These are phyloP conservation scores for Isurus oxyrinchus DNA, from an alignment of 2,113 vertebrate species.

Conservation along the genomic window DNA sequence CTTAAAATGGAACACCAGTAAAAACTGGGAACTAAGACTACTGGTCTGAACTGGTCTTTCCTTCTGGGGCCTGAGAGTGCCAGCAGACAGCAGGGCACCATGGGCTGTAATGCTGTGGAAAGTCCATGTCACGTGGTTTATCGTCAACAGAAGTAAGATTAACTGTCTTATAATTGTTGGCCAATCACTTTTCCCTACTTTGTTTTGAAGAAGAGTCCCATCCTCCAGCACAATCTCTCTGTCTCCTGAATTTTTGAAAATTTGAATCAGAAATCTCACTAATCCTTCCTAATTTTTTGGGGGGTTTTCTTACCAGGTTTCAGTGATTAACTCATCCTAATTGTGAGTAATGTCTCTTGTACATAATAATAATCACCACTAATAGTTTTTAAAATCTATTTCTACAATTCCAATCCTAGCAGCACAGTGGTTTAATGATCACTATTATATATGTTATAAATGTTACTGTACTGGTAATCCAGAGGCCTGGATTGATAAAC, in stretches of 20 bases:
- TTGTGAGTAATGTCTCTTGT: background rate
- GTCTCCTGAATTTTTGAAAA: background rate
- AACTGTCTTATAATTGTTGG: too few relatives aligned
- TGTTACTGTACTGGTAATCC: too few relatives aligned
- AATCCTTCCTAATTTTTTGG: background rate
- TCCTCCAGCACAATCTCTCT: background rate
- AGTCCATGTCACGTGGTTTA: background rate
- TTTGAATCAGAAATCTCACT: background rate
- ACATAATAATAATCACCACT: background rate
- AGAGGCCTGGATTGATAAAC: too few relatives aligned
- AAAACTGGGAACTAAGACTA: too few relatives aligned
- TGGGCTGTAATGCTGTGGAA: background rate
- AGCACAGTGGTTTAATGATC: too few relatives aligned
- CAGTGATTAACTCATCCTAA: background rate
- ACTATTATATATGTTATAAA: too few relatives aligned
- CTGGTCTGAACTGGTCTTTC: too few relatives aligned
- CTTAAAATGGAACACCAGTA: too few relatives aligned
- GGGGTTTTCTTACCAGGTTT: background rate
- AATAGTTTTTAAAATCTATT: background rate
- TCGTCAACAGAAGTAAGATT: too few relatives aligned
- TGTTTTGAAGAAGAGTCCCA: too few relatives aligned
- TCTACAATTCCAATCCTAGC: background rate
- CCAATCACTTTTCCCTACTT: too few relatives aligned
- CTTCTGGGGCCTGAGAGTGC: too few relatives aligned
- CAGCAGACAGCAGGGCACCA: background rate